Conservation (phyloP, 2,797 vertebrate genomes). For the Monodelphis domestica region DNA sequence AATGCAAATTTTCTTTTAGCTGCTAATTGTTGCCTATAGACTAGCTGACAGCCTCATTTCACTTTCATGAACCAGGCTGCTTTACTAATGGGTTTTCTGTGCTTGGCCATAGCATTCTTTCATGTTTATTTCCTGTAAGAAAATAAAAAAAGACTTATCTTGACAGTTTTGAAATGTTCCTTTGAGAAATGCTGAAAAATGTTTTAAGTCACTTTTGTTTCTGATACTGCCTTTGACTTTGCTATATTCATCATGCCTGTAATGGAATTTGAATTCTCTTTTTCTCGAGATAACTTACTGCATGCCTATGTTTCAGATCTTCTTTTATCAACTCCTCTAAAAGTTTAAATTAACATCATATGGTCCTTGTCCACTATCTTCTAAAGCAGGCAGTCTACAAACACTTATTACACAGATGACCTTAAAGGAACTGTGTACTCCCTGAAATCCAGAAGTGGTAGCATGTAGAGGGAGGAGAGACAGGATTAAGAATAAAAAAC, state of each 20-base stretch:
- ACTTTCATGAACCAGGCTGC: not conserved
- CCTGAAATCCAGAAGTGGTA: not conserved
- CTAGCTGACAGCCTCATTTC: not conserved
- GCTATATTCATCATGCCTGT: not conserved
- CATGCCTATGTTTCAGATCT: slow-evolving; percentile 6
- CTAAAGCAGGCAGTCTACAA: not conserved
- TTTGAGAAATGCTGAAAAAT: not conserved
- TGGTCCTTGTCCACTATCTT: not conserved
- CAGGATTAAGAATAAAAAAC: not conserved
- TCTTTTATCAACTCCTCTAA: not conserved
- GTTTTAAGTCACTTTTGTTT: not conserved
- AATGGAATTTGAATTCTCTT: slow-evolving; percentile 28
- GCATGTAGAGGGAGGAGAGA: not conserved
- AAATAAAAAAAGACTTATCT: not conserved
- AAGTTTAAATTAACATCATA: not conserved
- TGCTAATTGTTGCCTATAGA: not conserved
- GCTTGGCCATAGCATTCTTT: not conserved
- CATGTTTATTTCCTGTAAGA: not conserved
- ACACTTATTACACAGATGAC: not conserved
- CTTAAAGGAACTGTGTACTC: not conserved
- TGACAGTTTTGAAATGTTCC: not conserved
- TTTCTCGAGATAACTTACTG: slow-evolving; percentile 30
- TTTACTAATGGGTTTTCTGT: not conserved
- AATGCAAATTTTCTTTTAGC: not conserved
- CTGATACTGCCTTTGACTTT: not conserved